phyloP scores from a whole-genome alignment of 1,140 invertebrate genomes.

The Dryas iulia region DNA sequence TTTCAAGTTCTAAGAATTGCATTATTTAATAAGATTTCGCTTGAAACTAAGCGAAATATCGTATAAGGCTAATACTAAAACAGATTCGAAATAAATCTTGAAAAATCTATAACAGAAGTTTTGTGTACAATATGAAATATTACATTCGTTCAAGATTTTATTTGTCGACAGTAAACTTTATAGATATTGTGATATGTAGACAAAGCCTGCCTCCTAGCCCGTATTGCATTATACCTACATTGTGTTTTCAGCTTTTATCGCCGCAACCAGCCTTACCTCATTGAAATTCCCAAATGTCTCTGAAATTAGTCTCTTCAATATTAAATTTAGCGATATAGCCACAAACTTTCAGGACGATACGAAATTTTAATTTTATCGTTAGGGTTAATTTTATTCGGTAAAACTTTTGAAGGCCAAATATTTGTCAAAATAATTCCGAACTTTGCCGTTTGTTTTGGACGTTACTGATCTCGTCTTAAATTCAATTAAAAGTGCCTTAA shows the following conservation, averaged over 20 bases:
- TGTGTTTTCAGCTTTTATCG: background rate
- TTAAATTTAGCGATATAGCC: conserved; percentile 16
- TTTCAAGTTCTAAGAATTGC: too few relatives aligned
- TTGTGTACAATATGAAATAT: background rate
- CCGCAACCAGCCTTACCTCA: conserved; percentile 9
- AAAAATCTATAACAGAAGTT: background rate
- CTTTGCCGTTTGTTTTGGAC: conserved; percentile 44
- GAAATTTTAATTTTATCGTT: conserved; percentile 45
- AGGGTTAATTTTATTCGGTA: conserved; percentile 33
- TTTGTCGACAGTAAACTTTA: background rate
- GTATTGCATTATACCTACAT: background rate
- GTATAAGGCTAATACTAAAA: background rate
- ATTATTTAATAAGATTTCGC: too few relatives aligned
- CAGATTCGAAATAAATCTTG: background rate
- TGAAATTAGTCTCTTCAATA: conserved; percentile 23
- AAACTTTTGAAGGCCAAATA: conserved; percentile 47
- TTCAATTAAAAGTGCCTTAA: conserved; percentile 34
- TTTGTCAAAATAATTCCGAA: conserved; percentile 45
- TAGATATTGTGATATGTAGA: background rate
- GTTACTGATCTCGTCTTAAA: conserved; percentile 33
- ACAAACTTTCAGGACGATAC: conserved; percentile 31
- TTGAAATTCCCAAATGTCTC: conserved; percentile 20
- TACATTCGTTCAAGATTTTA: background rate
- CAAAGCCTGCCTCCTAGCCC: background rate
- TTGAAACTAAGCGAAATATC: too few relatives aligned